Evolutionary conservation across 1,140 invertebrate genomes (phyloP), one percentile per base, ranked within the genome.

Genomic region (Drosophila sucinea): DNA sequence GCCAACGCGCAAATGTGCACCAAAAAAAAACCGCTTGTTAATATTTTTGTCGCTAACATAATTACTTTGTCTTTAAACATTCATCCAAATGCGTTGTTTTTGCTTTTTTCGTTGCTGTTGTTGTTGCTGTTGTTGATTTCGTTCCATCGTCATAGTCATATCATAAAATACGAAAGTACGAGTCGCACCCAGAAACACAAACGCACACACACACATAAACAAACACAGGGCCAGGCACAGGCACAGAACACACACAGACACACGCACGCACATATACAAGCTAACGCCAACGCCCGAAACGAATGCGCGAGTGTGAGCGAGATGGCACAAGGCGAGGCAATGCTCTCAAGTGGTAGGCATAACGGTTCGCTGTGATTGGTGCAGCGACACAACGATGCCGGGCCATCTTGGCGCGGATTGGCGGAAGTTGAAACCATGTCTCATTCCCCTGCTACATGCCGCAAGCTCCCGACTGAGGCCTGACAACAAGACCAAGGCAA

Each of bases 311-410:
- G 60, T 41, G 29, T 60, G 38, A 55, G 44, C 32, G 63, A 30
- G 32, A 70, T 60, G 70, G 51, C 38, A 60, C 30, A 68, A 70
- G 27, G 17, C 62, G 56, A 57, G 51, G 47, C 33, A 81, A 29
- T 60, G 55, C 68, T 71, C 68, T 71, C 76, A 64, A 77, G 77
- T 77, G 55, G 67, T 65, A 32, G 54, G 62, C 44, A 71, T 25
- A 75, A 47, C 67, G 72, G 72, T 56, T 23, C 55, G 67, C 67
- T 73, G 74, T 90, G 84, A 89, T 89, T 89, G 84, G 84, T 73
- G 74, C 68, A 29, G 41, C 27, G 63, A 58, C 41, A 69, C 51
- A 65, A 66, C 66, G 30, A 57, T 47, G 65, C 58, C 75, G 25
- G 29, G 29, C 64, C 33, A 65, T 68, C 71, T 81, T 73, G 58